These are phyloP conservation scores for Chromobotia macracanthus DNA, from an alignment of 2,797 vertebrate genomes.

Conservation along the genomic window DNA sequence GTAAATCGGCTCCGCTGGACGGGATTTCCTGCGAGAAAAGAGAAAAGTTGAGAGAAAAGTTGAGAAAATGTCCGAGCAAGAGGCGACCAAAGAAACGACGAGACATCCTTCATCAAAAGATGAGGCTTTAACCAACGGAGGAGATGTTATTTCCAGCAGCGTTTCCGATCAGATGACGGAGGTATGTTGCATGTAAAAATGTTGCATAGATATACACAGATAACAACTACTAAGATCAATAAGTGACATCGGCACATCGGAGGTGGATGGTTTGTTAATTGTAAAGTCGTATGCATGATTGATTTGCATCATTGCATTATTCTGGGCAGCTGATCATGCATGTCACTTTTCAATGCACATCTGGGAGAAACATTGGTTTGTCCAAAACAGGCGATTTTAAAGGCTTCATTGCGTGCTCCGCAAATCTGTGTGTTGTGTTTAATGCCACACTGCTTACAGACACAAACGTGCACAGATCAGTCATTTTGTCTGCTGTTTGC, in stretches of 20 bases:
- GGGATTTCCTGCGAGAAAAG: slow-evolving; percentile 47
- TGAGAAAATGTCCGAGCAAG: slow-evolving; percentile 61
- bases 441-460: too few species aligned
- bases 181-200: slow-evolving; percentile 64
- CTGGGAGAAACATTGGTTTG: too few species aligned
- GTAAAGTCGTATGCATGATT: too few species aligned
- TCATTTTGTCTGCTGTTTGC: slow-evolving; percentile 24
- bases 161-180: slow-evolving; percentile 58
- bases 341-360: too few species aligned
- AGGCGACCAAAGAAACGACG: slow-evolving; percentile 46
- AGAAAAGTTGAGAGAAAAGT: not conserved
- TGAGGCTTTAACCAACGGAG: slow-evolving; percentile 58
- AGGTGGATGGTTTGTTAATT: not conserved
- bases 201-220: too few species aligned
- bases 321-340: too few species aligned
- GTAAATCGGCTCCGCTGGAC: slow-evolving; percentile 24
- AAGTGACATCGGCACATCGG: too few species aligned
- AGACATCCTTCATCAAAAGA: slow-evolving; percentile 43
- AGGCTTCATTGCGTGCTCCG: too few species aligned
- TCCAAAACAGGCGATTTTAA: too few species aligned
- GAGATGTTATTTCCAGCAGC: slow-evolving; percentile 33
- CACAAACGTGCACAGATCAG: not conserved
- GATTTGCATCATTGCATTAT: too few species aligned
- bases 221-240: too few species aligned
- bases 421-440: too few species aligned